These are phyloP conservation scores for Agelaius tricolor DNA, from an alignment of 2,113 vertebrate genomes.

Conservation along the genomic window DNA sequence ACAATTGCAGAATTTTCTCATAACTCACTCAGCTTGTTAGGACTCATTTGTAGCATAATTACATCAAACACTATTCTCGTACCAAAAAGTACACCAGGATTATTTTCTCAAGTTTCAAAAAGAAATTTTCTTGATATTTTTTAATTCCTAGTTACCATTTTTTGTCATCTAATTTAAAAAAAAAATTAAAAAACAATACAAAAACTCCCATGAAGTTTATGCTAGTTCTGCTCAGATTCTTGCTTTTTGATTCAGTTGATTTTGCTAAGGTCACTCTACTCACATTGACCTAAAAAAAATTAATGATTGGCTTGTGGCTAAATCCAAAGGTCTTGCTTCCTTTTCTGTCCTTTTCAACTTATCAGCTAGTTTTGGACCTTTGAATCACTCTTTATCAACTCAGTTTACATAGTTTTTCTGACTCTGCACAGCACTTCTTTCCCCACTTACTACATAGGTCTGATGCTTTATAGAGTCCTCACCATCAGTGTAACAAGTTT, in stretches of 20 bases:
- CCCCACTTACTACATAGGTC: neutral
- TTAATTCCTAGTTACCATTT: neutral
- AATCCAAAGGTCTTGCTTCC: slow-evolving; percentile 68
- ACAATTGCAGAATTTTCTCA: neutral
- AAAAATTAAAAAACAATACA: neutral
- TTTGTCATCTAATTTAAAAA: neutral
- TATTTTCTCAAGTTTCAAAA: neutral
- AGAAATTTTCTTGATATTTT: neutral
- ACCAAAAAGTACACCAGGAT: neutral
- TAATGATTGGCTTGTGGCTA: slow-evolving; percentile 65
- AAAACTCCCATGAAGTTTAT: neutral
- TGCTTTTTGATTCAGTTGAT: neutral
- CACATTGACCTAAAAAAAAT: slow-evolving; percentile 54
- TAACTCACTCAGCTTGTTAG: neutral
- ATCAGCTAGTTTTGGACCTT: slow-evolving; percentile 66
- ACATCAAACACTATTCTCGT: neutral
- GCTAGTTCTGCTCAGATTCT: neutral
- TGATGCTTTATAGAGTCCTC: neutral
- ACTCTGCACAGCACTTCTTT: slow-evolving; percentile 44
- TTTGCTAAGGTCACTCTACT: slow-evolving; percentile 35
- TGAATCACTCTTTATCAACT: slow-evolving; percentile 58
- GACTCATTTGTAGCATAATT: neutral
- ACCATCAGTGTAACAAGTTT: neutral
- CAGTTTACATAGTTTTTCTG: slow-evolving; percentile 57
- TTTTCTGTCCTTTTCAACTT: slow-evolving; percentile 36